A percentile compares a stretch with the other conserved stretches of the same genome.
These are phyloP conservation scores for Pogoniulus pusillus DNA, from an alignment of 2,797 vertebrate species.

Conservation along the genomic window DNA sequence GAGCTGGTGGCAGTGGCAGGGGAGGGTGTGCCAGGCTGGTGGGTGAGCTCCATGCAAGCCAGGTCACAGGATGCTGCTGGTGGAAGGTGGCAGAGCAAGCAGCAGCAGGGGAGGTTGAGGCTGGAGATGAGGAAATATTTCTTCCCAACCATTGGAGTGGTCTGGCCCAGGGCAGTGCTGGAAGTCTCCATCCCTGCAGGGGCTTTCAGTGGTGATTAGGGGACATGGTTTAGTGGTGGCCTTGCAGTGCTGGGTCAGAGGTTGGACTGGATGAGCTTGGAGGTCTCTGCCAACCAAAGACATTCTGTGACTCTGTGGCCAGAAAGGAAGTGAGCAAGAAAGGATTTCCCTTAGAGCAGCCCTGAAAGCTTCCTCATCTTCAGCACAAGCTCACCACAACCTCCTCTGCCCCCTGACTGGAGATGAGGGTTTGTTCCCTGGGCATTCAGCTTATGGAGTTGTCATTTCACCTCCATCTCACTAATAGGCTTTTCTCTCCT, in stretches of 20 bases:
- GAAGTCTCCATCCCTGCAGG: too few relatives aligned
- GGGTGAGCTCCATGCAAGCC: background rate
- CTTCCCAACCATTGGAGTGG: too few relatives aligned
- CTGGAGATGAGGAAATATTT: too few relatives aligned
- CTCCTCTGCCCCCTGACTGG: background rate
- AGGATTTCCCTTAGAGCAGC: background rate
- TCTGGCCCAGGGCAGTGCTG: too few relatives aligned
- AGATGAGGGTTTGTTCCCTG: background rate
- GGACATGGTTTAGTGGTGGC: too few relatives aligned
- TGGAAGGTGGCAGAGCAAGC: background rate
- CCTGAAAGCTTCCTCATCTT: background rate
- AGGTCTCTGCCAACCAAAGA: too few relatives aligned
- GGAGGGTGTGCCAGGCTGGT: background rate
- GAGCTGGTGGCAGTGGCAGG: background rate
- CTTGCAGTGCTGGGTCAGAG: too few relatives aligned
- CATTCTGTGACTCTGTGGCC: background rate
- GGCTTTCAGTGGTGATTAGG: too few relatives aligned
- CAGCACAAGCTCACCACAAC: background rate
- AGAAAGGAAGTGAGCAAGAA: background rate
- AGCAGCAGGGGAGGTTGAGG: too few relatives aligned
- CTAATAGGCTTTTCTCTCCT: background rate
- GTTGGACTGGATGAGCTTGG: too few relatives aligned
- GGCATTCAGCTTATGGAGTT: background rate
- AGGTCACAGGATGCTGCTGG: background rate
- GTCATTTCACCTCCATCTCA: background rate